Base-by-base conservation (phyloP, 2,888 invertebrate species). In the Eubasilissa splendida region DNA sequence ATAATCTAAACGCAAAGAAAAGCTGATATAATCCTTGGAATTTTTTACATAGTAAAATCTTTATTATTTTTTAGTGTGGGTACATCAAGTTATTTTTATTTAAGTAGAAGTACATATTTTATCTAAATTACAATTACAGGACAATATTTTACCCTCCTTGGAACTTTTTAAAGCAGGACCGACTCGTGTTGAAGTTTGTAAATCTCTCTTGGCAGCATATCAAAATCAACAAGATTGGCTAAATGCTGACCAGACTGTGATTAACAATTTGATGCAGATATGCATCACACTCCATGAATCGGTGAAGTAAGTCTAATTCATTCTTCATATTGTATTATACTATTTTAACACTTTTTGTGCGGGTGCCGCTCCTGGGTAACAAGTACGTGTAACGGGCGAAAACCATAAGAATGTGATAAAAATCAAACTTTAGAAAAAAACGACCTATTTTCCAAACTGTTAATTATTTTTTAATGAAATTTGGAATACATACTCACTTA, bases 221-320 rank as follows among this genome's bases (percentile, higher is more conserved):
- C 91, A 89, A 87, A 84, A 84, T 86, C 87, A 89, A 85, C 85
- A 85, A 76, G 86, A 84, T 76, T 87, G 86, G 83, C 91, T 90
- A 50, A 93, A 95, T 50, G 94, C 93, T 78, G 97, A 98, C 88
- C 95, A 96, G 52, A 95, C 98, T 58, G 93, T 97, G 75, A 96
- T 96, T 78, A 96, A 96, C 86, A 95, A 96, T 77, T 90, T 98
- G 71, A 96, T 97, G 94, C 95, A 96, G 86, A 92, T 99, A 12
- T 96, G 96, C 85, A 94, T 95, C 86, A 94, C 95, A 84, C 92
- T 99, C 85, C 98, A 99, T 87, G 98, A 99, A 88, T 96, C 96
- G 4, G 96, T 99, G 71, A 97, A 96, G 96, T 97, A 90, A 88
- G 92, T 89, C 7, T 58, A 68, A 76, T 73, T 70, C n/a, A 42